Evolutionary conservation across 37 sponge, comb jelly and placozoan genomes (phyloP), one percentile per base, ranked within the genome.

Genomic region (Diacarnus erythraeanus): DNA sequence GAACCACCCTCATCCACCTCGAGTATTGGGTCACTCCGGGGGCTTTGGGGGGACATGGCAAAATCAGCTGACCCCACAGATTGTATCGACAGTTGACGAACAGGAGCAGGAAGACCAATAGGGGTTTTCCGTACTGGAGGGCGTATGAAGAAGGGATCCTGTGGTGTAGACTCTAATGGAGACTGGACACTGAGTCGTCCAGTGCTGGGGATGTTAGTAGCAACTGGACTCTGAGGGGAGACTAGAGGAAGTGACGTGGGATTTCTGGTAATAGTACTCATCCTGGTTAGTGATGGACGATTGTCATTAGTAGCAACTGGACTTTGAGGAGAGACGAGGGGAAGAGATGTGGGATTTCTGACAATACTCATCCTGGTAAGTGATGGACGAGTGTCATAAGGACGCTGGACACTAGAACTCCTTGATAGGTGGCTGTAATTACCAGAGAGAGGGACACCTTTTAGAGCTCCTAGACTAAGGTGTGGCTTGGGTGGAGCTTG

Each of bases 21-120:
- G 25, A 77, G 27, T 10, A 77, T 26, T 4, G 64, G 78, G 3
- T 77, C 71, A 44, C 72, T 42, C 4, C 64, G 59, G 3, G 40
- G 58, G 38, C 57, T 68, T 34, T 29, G 20, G 31, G 60, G 56
- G n/a, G 66, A 56, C 25, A 29, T 29, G 59, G 36, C 65, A 1
- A 74, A 40, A 29, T 72, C 74, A 18, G 42, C 69, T 10, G 83
- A 66, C 0, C 57, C 76, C 2, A 83, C 69, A 1, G 83, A 75
- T 25, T 66, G 66, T 0, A 75, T 57, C 23, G 76, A 68, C 27
- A 74, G 74, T 35, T 64, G 57, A 44, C 76, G 15, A 41, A 23
- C 42, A 26, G 72, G 58, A 17, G 58, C 35, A 30, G 63, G 64
- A 22, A 43, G 40, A 60, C 23, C 27, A 10, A 60, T 20, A 42